These are phyloP conservation scores for Drosophila funebris DNA, from an alignment of 1,140 invertebrate genomes.

Conservation along the genomic window DNA sequence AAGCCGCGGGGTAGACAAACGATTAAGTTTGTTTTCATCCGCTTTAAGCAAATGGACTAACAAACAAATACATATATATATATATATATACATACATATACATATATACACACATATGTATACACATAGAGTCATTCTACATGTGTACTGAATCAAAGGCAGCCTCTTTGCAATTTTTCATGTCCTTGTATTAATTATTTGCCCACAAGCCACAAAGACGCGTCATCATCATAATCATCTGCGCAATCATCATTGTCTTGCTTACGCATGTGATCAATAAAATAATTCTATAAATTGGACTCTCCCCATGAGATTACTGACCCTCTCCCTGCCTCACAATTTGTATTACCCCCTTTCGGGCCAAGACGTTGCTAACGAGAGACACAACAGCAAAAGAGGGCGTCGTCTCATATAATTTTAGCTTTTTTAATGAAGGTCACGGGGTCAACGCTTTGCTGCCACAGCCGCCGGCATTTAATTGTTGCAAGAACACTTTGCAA, in stretches of 20 bases:
- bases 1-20: slow-evolving; percentile 19
- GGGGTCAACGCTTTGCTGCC: slow-evolving; percentile 45
- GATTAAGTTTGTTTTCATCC: slow-evolving; percentile 57
- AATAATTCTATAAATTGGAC: slow-evolving; percentile 71
- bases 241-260: slow-evolving; percentile 20
- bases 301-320: slow-evolving; percentile 29
- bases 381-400: neutral
- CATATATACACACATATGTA: neutral
- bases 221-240: slow-evolving; percentile 20
- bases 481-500: slow-evolving; percentile 71
- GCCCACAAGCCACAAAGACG: slow-evolving; percentile 8
- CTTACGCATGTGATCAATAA: slow-evolving; percentile 69
- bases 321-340: neutral
- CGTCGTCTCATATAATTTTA: slow-evolving; percentile 41
- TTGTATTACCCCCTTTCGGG: neutral
- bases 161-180: neutral
- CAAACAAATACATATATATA: slow-evolving; percentile 6
- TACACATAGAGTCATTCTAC: neutral
- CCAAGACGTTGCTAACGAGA: neutral
- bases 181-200: slow-evolving; percentile 69
- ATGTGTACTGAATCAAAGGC: neutral
- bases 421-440: slow-evolving; percentile 72
- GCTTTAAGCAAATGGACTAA: slow-evolving; percentile 48
- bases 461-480: slow-evolving; percentile 65
- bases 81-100: neutral